Base-by-base conservation (phyloP, 2,888 invertebrate species). In the Tryphoninae sp. region DNA sequence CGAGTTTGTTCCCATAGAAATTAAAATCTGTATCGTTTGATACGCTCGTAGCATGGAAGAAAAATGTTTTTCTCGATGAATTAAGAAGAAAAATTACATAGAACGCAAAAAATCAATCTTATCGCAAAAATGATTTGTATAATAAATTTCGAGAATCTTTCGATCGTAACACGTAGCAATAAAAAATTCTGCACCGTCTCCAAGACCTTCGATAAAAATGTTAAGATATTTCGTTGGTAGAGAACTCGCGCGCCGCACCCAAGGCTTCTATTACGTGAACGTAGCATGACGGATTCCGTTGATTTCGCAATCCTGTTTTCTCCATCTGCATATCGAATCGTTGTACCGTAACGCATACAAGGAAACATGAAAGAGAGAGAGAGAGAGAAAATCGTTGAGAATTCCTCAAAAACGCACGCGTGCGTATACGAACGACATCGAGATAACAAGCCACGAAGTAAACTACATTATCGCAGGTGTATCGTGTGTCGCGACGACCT, bases 231-330 rank as follows among this genome's bases (percentile, higher is more conserved):
- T 61, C 9, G 45, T 23, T 51, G 16, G 16, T 23, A 45, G 58
- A 45, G 59, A 75, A 51, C 19, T 22, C 23, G 65, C 49, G 33
- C 69, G 67, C 51, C 65, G 61, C 69, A 69, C 64, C 73, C 77
- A 58, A 78, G 81, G 68, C 55, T 73, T 73, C 59, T 62, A 78
- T 80, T 80, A 76, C 71, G 76, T 67, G 81, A 77, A 45, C 73
- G 42, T 33, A 33, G 26, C 64, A 55, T 40, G 62, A 23, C 68
- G 69, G 72, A 69, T 81, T 73, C 51, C 58, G 69, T 78, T 81
- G 51, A 62, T 81, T 81, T 77, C 77, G 68, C 77, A 81, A 77
- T 33, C 42, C 73, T 65, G 58, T 58, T 64, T 68, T 77, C 68
- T 73, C 16, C 62, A 33, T 73, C 19, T 72, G 68, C 72, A 68